Evolutionary conservation across 1,140 invertebrate genomes (phyloP).

Genomic region (Aphelinus atriplicis): DNA sequence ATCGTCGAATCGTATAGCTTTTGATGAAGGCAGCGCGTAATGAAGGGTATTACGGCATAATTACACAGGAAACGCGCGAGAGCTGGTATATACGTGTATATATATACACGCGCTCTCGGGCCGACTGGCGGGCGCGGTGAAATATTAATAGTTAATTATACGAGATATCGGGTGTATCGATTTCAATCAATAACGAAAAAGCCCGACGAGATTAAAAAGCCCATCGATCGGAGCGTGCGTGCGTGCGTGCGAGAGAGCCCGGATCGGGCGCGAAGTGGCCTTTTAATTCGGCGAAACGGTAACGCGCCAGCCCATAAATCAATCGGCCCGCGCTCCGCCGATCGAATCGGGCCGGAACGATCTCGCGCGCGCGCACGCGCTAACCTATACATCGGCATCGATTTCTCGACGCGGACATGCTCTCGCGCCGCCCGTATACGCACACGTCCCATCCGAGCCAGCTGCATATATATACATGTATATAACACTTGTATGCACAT

Average conservation of each 20-base stretch:
- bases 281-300: conserved; percentile 29
- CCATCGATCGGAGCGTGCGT: too few relatives aligned
- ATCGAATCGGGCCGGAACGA: conserved; percentile 9
- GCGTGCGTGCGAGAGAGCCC: background rate
- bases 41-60: conserved; percentile 13
- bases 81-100: too few relatives aligned
- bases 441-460: background rate
- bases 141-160: conserved; percentile 39
- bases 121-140: background rate
- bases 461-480: too few relatives aligned
- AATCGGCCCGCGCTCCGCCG: background rate
- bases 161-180: conserved; percentile 7
- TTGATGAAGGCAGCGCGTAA: background rate
- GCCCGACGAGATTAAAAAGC: background rate
- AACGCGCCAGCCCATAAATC: conserved; percentile 16
- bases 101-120: too few relatives aligned
- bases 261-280: background rate
- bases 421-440: background rate
- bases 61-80: background rate
- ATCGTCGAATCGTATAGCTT: conserved; percentile 7
- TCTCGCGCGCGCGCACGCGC: background rate
- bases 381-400: background rate
- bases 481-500: too few relatives aligned
- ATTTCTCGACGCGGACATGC: conserved; percentile 5
- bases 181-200: conserved; percentile 20